Percentiles rank a stretch among this genome's conserved stretches.
Conservation (phyloP, 2,888 invertebrate genomes). For the Xanthorhoe designata region DNA sequence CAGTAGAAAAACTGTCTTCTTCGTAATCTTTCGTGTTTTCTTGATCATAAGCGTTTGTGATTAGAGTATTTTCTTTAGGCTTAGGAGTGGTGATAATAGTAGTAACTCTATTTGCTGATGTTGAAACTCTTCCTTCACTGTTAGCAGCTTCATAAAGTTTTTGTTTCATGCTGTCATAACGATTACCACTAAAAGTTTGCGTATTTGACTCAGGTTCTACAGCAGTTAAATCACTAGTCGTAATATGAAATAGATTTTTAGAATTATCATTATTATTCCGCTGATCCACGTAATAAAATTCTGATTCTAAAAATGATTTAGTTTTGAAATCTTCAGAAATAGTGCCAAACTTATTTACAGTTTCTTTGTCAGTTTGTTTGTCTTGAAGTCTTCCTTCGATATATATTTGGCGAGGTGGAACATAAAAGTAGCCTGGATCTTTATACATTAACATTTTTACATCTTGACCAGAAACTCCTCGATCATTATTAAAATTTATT, state of each 20-base stretch:
- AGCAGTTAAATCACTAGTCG: background rate
- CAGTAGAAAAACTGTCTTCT: background rate
- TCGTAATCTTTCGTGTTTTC: background rate
- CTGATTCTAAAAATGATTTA: background rate
- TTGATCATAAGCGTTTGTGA: constrained; percentile 8
- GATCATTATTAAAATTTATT: background rate
- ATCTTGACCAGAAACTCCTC: background rate
- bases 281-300: constrained; percentile 5
- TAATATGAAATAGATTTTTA: background rate
- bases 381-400: constrained; percentile 16
- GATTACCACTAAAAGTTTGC: background rate
- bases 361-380: background rate
- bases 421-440: constrained; percentile 16
- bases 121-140: background rate
- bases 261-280: background rate
- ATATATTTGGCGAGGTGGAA: constrained; percentile 20
- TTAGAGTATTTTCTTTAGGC: constrained; percentile 11
- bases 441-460: background rate
- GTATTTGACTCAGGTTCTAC: background rate
- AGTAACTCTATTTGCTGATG: constrained; percentile 17
- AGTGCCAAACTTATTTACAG: background rate
- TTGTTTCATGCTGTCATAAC: constrained; percentile 1
- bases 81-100: constrained; percentile 2
- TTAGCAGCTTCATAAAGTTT: background rate
- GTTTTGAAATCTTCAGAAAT: background rate